Evolutionary conservation across 2,888 invertebrate species (phyloP).

Genomic region (Synanthedon myopaeformis): DNA sequence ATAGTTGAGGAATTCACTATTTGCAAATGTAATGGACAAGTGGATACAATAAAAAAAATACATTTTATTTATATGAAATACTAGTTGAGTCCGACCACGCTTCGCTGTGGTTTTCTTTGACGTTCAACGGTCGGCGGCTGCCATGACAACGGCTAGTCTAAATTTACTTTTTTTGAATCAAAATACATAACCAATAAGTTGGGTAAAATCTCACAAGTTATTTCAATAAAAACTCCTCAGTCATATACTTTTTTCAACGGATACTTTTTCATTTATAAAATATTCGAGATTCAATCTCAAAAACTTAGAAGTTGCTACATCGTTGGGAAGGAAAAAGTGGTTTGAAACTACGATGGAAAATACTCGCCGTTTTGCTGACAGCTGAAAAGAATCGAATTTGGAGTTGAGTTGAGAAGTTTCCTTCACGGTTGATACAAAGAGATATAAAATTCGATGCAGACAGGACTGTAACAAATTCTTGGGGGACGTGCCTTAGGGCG

Average conservation of each 20-base stretch:
- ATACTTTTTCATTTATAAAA: not conserved
- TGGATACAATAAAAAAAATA: too few relatives aligned
- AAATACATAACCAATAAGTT: too few relatives aligned
- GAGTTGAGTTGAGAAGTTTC: constrained; percentile 8
- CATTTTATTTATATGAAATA: too few relatives aligned
- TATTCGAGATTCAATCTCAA: constrained; percentile 24
- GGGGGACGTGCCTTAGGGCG: constrained; percentile 6
- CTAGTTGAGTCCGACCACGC: too few relatives aligned
- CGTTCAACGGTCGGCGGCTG: too few relatives aligned
- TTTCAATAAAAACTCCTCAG: too few relatives aligned
- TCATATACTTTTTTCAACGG: not conserved
- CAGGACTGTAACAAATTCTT: constrained; percentile 21
- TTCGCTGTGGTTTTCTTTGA: too few relatives aligned
- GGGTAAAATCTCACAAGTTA: too few relatives aligned
- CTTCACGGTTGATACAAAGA: constrained; percentile 8
- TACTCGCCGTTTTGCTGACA: constrained; percentile 40
- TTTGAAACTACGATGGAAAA: constrained; percentile 23
- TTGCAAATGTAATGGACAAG: too few relatives aligned
- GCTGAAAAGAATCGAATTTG: constrained; percentile 46
- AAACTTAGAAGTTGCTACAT: constrained; percentile 37
- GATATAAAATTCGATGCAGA: constrained; percentile 15
- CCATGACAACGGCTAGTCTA: too few relatives aligned
- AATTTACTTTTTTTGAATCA: too few relatives aligned
- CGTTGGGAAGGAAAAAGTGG: constrained; percentile 19
- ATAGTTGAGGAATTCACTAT: not conserved